These are phyloP conservation scores for Apamea sordens DNA, from an alignment of 2,888 invertebrate species.

Conservation along the genomic window DNA sequence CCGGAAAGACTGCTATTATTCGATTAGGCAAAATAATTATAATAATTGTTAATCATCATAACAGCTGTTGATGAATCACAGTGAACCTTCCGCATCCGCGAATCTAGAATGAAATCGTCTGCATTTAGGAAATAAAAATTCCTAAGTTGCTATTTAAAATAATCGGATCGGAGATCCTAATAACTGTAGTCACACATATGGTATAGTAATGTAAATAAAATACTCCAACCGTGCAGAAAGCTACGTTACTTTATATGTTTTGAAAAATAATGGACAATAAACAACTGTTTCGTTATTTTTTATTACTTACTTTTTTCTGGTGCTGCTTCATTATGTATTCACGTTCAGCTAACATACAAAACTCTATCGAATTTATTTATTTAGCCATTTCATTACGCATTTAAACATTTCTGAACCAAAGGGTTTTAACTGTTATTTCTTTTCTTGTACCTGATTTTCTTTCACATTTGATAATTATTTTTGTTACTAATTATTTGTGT, in stretches of 20 bases:
- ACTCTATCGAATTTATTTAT: slow-evolving; percentile 29
- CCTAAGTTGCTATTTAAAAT: not conserved
- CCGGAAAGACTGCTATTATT: slow-evolving; percentile 59
- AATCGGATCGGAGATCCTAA: not conserved
- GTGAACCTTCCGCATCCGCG: slow-evolving; percentile 11
- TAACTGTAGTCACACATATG: not conserved
- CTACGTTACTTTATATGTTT: not conserved
- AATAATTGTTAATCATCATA: slow-evolving; percentile 10
- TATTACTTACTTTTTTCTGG: slow-evolving; percentile 3
- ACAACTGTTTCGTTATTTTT: slow-evolving; percentile 20
- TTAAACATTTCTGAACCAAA: slow-evolving; percentile 53
- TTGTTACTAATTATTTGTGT: slow-evolving; percentile 36
- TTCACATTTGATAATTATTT: slow-evolving; percentile 26
- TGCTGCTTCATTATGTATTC: slow-evolving; percentile 21
- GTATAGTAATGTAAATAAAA: slow-evolving; percentile 49
- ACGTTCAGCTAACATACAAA: slow-evolving; percentile 12
- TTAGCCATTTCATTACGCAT: slow-evolving; percentile 47
- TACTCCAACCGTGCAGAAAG: slow-evolving; percentile 10
- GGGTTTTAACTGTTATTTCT: slow-evolving; percentile 49
- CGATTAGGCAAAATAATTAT: slow-evolving; percentile 29
- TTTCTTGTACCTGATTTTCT: slow-evolving; percentile 65
- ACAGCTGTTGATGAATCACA: slow-evolving; percentile 9
- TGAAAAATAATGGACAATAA: slow-evolving; percentile 20
- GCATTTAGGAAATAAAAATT: not conserved
- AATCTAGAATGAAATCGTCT: slow-evolving; percentile 1